phyloP scores from a whole-genome alignment of 2,797 vertebrate species.

The Ficedula albicollis region DNA sequence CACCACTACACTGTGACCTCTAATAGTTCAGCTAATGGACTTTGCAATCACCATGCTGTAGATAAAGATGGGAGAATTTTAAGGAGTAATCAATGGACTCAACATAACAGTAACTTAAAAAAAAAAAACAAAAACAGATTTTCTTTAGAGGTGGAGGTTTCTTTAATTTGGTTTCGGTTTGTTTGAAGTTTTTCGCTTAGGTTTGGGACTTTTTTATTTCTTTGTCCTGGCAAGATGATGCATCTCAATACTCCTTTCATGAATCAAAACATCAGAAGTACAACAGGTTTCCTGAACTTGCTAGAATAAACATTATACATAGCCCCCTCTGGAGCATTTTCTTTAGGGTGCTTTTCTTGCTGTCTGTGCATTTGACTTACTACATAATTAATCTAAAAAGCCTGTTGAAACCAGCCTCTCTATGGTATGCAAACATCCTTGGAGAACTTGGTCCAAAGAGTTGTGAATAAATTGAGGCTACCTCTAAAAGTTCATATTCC shows the following conservation, averaged over 20 bases:
- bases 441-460: neutral
- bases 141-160: neutral
- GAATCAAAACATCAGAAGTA: neutral
- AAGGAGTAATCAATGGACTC: neutral
- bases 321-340: neutral
- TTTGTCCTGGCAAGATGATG: neutral
- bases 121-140: accelerated
- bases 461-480: neutral
- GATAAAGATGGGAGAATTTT: neutral
- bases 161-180: neutral
- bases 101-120: neutral
- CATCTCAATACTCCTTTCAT: neutral
- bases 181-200: neutral
- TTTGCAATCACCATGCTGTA: neutral
- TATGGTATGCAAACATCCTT: neutral
- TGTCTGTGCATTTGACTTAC: neutral
- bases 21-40: neutral
- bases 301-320: neutral
- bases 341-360: neutral
- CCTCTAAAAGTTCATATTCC: neutral
- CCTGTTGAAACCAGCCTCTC: neutral
- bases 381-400: neutral
- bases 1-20: accelerated
- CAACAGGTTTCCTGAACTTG: neutral
- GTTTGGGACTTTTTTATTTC: accelerated